phyloP scores from a whole-genome alignment of 2,797 vertebrate species.

The Falco peregrinus region DNA sequence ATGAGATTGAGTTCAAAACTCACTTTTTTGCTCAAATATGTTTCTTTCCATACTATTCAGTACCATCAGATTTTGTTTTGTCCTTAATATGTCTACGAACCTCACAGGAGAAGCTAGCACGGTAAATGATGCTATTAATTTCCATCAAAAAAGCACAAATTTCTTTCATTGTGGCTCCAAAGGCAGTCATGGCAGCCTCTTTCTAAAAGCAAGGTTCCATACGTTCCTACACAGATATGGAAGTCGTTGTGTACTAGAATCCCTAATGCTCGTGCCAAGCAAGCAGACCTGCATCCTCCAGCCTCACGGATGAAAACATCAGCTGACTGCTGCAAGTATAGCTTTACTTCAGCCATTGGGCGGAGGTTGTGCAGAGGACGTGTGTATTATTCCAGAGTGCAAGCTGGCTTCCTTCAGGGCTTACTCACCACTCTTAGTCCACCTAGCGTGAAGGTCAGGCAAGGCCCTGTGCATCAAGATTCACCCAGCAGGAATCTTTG shows the following conservation, averaged over 20 bases:
- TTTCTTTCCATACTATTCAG: not conserved
- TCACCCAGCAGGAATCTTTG: not conserved
- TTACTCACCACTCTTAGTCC: not conserved
- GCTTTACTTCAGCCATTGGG: not conserved
- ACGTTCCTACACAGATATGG: not conserved
- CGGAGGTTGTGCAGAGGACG: not conserved
- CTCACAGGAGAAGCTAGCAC: not conserved
- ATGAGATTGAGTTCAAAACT: not conserved
- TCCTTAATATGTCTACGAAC: not conserved
- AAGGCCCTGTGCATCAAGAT: not conserved
- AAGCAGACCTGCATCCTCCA: not conserved
- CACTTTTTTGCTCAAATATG: not conserved
- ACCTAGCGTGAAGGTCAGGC: not conserved
- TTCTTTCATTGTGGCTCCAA: not conserved
- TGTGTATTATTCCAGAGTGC: not conserved
- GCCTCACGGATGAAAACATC: not conserved
- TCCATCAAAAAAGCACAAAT: not conserved
- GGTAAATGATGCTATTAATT: not conserved
- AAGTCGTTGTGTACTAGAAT: not conserved
- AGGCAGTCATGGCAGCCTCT: not conserved
- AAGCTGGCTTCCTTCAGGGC: not conserved
- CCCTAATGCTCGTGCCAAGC: fast-evolving
- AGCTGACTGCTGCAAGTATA: not conserved
- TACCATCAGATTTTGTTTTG: not conserved
- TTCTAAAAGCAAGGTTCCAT: not conserved